Evolutionary conservation across 2,113 vertebrate genomes (phyloP).

Genomic region (Nanorana parkeri): DNA sequence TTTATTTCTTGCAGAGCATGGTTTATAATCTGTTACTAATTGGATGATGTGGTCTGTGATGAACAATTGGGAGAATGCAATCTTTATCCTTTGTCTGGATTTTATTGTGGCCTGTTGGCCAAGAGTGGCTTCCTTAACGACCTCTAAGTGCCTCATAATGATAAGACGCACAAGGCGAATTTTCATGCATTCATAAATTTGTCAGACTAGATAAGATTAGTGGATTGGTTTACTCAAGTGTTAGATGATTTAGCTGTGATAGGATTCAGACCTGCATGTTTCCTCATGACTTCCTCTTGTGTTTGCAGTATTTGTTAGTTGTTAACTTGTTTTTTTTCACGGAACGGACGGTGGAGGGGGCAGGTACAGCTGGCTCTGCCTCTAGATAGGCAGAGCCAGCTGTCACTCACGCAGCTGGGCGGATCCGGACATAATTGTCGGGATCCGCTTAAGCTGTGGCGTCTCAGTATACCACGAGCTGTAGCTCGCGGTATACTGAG

Average conservation of each 20-base stretch:
- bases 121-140: constrained; percentile 13
- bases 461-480: no score
- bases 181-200: constrained; percentile 10
- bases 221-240: neutral
- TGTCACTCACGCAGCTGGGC: no score
- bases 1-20: neutral
- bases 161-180: constrained; percentile 31
- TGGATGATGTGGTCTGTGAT: no score
- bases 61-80: neutral
- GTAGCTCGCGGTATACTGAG: no score
- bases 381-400: no score
- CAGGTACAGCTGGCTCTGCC: no score
- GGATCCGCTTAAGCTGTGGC: no score
- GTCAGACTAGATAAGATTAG: constrained; percentile 36
- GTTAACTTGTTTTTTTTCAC: constrained; percentile 40
- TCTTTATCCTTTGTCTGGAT: neutral
- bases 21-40: neutral
- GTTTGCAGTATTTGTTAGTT: constrained; percentile 29
- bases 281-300: constrained; percentile 12
- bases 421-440: no score
- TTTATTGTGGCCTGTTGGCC: neutral
- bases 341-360: no score
- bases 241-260: constrained; percentile 1
- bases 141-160: constrained; percentile 35
- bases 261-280: neutral